These are phyloP conservation scores for Siderastrea radians DNA, from an alignment of 92 coral and sea anemone species.

Conservation along the genomic window DNA sequence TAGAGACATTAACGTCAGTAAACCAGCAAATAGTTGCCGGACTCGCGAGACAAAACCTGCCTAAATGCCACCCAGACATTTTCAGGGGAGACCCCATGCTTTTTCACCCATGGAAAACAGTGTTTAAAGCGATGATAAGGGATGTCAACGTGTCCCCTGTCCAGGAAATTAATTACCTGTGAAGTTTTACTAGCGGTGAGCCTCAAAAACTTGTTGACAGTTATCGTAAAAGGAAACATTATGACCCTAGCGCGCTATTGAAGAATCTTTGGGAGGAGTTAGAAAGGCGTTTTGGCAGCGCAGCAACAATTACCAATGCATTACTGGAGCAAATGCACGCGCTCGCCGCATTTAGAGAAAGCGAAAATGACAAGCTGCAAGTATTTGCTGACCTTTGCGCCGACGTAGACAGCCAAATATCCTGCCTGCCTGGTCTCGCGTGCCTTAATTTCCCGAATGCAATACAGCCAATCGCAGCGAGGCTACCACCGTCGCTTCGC, in stretches of 20 bases:
- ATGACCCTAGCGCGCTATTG: not conserved
- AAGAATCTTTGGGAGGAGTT: not conserved
- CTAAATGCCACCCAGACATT: slow-evolving; percentile 24
- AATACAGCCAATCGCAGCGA: slow-evolving; percentile 4
- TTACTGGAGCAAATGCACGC: slow-evolving; percentile 23
- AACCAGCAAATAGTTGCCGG: slow-evolving; percentile 44
- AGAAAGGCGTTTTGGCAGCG: slow-evolving; percentile 25
- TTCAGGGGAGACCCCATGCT: slow-evolving; percentile 49
- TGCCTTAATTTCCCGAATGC: slow-evolving; percentile 32
- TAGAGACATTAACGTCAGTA: slow-evolving; percentile 29
- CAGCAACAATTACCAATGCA: slow-evolving; percentile 14
- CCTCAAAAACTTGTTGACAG: slow-evolving; percentile 23
- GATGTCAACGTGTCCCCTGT: slow-evolving; percentile 30
- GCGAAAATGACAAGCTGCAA: slow-evolving; percentile 5
- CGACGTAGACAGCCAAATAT: slow-evolving; percentile 23
- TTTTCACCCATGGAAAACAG: slow-evolving; percentile 52
- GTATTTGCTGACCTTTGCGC: slow-evolving; percentile 22
- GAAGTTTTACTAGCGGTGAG: slow-evolving; percentile 43
- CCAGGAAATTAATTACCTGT: slow-evolving; percentile 59
- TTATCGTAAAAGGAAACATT: slow-evolving; percentile 1
- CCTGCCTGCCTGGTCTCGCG: slow-evolving; percentile 11
- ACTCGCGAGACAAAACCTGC: slow-evolving; percentile 38
- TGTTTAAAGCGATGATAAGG: slow-evolving; percentile 56
- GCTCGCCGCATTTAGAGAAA: slow-evolving; percentile 10
- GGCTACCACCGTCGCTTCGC: slow-evolving; percentile 5